Evolutionary conservation across 2,888 invertebrate genomes (phyloP).

Genomic region (Melinaea marsaeus): DNA sequence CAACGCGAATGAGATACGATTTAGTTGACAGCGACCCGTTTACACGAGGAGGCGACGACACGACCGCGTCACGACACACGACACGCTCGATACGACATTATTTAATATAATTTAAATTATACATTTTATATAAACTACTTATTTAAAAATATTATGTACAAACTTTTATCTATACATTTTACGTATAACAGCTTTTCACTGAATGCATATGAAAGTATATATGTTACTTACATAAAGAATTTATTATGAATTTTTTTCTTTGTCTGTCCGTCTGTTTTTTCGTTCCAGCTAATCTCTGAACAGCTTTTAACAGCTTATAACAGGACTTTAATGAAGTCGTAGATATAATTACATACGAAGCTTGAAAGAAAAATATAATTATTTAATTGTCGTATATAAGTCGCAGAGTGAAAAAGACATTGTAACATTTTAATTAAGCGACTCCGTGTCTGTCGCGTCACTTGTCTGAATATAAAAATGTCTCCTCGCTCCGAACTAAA

Average conservation of each 20-base stretch:
- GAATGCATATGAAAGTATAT: too few species aligned
- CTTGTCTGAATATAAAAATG: slow-evolving; percentile 27
- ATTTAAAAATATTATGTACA: background rate
- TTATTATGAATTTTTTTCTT: too few species aligned
- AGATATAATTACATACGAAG: too few species aligned
- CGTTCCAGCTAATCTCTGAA: too few species aligned
- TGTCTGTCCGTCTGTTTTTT: too few species aligned
- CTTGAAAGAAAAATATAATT: background rate
- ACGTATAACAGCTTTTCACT: too few species aligned
- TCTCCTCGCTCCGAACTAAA: slow-evolving; percentile 6
- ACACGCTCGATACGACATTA: background rate
- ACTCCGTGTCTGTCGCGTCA: slow-evolving; percentile 16
- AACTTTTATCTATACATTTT: too few species aligned
- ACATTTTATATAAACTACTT: background rate
- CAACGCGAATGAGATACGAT: slow-evolving; percentile 43
- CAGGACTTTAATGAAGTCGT: too few species aligned
- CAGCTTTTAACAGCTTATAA: too few species aligned
- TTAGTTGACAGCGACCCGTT: slow-evolving; percentile 28
- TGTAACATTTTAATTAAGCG: slow-evolving; percentile 19
- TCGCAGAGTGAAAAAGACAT: slow-evolving; percentile 1
- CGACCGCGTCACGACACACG: background rate
- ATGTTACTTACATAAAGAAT: too few species aligned
- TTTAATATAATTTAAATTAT: slow-evolving; percentile 1
- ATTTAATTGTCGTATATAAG: background rate
- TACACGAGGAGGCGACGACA: background rate